Percentiles rank a stretch among this genome's conserved stretches.
phyloP scores from a whole-genome alignment of 1,140 invertebrate genomes.

The Gryon sp. region DNA sequence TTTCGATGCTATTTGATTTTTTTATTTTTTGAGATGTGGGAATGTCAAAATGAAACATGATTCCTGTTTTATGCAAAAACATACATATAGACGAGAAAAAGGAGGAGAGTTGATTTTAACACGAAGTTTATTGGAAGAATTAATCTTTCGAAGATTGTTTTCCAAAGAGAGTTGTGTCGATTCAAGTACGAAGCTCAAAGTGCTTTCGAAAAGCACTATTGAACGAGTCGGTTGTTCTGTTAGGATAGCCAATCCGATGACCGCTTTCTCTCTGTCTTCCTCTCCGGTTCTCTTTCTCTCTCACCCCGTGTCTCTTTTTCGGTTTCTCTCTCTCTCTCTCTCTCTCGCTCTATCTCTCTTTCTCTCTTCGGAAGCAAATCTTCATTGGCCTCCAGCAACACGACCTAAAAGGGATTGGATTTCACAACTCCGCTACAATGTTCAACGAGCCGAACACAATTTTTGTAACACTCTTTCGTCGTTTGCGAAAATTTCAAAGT shows the following conservation, averaged over 20 bases:
- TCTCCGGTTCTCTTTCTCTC: too few relatives aligned
- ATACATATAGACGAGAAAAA: background rate
- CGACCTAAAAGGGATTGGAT: slow-evolving; percentile 55
- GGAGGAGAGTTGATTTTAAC: slow-evolving; percentile 7
- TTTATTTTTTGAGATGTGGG: too few relatives aligned
- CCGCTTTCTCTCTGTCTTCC: slow-evolving; percentile 1
- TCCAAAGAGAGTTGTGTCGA: slow-evolving; percentile 41
- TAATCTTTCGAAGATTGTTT: slow-evolving; percentile 50
- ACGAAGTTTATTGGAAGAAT: slow-evolving; percentile 40
- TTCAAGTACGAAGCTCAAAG: slow-evolving; percentile 35
- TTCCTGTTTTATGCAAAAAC: slow-evolving; percentile 7
- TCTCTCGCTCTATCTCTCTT: too few relatives aligned
- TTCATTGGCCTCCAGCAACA: slow-evolving; percentile 47
- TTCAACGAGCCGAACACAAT: slow-evolving; percentile 56
- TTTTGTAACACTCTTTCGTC: slow-evolving; percentile 55
- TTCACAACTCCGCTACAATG: slow-evolving; percentile 55
- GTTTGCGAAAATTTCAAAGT: slow-evolving; percentile 28
- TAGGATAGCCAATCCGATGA: slow-evolving; percentile 35
- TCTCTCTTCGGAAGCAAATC: slow-evolving; percentile 9
- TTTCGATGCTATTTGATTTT: too few relatives aligned
- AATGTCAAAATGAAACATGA: background rate
- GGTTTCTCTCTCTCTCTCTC: too few relatives aligned
- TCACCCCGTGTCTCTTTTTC: too few relatives aligned
- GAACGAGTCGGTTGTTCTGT: slow-evolving; percentile 16
- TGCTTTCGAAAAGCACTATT: slow-evolving; percentile 56